Evolutionary conservation across 2,888 invertebrate genomes (phyloP).

Genomic region (Nomada goodeniana): DNA sequence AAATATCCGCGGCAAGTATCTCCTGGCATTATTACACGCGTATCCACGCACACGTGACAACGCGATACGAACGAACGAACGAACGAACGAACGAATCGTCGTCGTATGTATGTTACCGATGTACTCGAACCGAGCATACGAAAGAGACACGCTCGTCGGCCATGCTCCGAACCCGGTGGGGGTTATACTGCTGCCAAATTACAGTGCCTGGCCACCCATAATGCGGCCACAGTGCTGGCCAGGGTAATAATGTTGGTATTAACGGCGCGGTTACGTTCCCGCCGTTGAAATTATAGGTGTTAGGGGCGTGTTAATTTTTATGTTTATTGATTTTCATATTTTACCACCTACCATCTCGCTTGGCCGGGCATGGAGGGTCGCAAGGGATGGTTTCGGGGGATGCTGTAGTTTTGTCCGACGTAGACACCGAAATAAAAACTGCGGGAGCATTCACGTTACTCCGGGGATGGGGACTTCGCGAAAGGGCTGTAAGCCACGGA

Average conservation of each 20-base stretch:
- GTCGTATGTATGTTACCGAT: slow-evolving; percentile 57
- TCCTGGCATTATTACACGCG: slow-evolving; percentile 66
- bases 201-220: slow-evolving; percentile 81
- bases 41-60: slow-evolving; percentile 60
- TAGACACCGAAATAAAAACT: not conserved
- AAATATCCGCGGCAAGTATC: slow-evolving; percentile 79
- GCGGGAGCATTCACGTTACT: not conserved
- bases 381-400: slow-evolving; percentile 24
- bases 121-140: slow-evolving; percentile 49
- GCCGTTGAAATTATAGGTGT: slow-evolving; percentile 78
- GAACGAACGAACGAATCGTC: slow-evolving; percentile 34
- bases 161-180: slow-evolving; percentile 60
- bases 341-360: slow-evolving; percentile 76
- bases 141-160: slow-evolving; percentile 61
- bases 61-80: slow-evolving; percentile 42
- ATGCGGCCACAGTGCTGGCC: slow-evolving; percentile 74
- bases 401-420: not conserved
- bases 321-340: slow-evolving; percentile 84
- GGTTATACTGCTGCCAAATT: slow-evolving; percentile 83
- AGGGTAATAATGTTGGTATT: slow-evolving; percentile 82
- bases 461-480: too few relatives aligned
- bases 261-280: slow-evolving; percentile 76
- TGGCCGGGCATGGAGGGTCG: not conserved
- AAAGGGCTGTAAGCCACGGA: too few relatives aligned
- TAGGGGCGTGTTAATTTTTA: slow-evolving; percentile 82